These are phyloP conservation scores for Rhineura floridana DNA, from an alignment of 2,113 vertebrate species.

Conservation along the genomic window DNA sequence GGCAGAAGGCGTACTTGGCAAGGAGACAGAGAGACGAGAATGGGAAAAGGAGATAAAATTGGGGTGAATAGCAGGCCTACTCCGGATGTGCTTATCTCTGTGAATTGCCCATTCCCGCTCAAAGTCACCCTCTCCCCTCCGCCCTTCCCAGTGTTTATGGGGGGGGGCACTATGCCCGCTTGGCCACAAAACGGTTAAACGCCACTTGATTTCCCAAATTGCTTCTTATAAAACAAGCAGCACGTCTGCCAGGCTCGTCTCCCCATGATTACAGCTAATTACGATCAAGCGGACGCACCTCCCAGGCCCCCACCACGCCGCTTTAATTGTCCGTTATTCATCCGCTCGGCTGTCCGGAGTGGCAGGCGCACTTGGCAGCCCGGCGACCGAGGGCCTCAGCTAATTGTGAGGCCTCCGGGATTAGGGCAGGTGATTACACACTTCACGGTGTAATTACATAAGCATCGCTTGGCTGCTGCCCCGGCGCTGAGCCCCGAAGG, in stretches of 20 bases:
- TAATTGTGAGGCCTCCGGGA: slow-evolving; percentile 93
- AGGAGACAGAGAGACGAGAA: neutral
- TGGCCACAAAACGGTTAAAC: slow-evolving; percentile 74
- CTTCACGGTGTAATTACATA: slow-evolving; percentile 97
- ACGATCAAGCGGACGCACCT: slow-evolving; percentile 87
- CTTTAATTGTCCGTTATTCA: slow-evolving; percentile 95
- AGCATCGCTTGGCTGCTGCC: slow-evolving; percentile 90
- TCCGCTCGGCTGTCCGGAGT: slow-evolving; percentile 81
- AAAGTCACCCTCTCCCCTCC: neutral
- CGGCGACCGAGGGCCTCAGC: slow-evolving; percentile 79
- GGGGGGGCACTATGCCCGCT: rapidly evolving
- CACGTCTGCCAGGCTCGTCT: slow-evolving; percentile 79
- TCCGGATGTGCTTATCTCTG: neutral
- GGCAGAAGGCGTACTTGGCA: neutral
- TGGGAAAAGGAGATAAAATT: neutral
- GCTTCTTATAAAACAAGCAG: slow-evolving; percentile 83
- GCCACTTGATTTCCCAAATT: slow-evolving; percentile 84
- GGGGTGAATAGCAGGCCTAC: neutral
- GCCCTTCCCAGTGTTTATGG: rapidly evolving
- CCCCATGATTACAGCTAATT: slow-evolving; percentile 95
- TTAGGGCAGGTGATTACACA: slow-evolving; percentile 94
- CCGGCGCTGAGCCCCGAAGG: slow-evolving; percentile 85
- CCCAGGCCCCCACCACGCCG: slow-evolving; percentile 83
- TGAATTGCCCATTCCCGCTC: rapidly evolving
- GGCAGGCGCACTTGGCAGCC: slow-evolving; percentile 81